Evolutionary conservation across 1,140 invertebrate genomes (phyloP), one percentile per base, ranked within the genome.

Genomic region (Stratiolaelaps scimitus): DNA sequence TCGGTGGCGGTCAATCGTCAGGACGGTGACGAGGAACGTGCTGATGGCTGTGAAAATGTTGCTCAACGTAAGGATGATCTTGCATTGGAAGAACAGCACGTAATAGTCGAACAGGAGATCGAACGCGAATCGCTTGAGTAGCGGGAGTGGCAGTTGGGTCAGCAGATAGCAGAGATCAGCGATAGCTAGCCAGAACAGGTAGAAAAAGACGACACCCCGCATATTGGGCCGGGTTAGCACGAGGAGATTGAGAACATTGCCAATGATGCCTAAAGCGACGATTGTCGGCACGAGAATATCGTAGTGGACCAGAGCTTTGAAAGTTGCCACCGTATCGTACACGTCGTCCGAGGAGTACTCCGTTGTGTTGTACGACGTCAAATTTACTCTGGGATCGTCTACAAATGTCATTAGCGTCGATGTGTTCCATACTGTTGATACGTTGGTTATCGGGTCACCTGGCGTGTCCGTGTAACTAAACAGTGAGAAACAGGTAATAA

Each of bases 171-270:
- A 40, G 71, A 75, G 65, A 67, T 76, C 75, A 19, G 71, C 69
- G 19, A 86, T 84, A 29, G 84, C 84, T 69, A 85, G 80, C 80
- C 6, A 84, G 83, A 73, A 85, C 85, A 53, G 83, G 72, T 86
- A 86, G 71, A 84, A 82, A 72, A 85, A 86, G 46, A 84, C 84
- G 1, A 81, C 83, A 19, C 84, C 84, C 64, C 81, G 79, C 83
- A 85, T 84, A 68, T 85, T 85, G 44, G 82, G 80, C 43, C 84
- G 78, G 20, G 83, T 85, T 13, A 85, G 79, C 1, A 86, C 84
- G 66, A 85, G 75, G 67, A 86, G 74, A 74, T 85, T 86, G 68
- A 85, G 78, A 30, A 85, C 77, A 70, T 86, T 86, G n/a, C 84
- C 84, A 23, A 85, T 76, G 70, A 86, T 84, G 43, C 84, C 84